phyloP scores from a whole-genome alignment of 2,797 vertebrate species.

The Pipistrellus nathusii region DNA sequence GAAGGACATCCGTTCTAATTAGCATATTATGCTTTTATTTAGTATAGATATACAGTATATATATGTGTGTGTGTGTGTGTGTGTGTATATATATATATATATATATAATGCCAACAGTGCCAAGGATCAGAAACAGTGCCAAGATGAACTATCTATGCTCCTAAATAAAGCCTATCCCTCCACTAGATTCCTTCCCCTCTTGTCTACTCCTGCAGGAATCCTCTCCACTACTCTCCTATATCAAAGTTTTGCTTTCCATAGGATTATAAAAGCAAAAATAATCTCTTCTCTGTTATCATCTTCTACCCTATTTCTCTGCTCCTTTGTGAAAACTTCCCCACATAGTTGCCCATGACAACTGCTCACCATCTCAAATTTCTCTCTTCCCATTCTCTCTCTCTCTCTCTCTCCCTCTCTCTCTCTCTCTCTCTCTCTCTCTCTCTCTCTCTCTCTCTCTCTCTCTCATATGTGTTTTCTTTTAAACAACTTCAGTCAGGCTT shows the following conservation, averaged over 20 bases:
- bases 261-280: slow-evolving; percentile 10
- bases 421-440: background rate
- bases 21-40: too few relatives aligned
- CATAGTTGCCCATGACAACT: background rate
- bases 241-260: slow-evolving; percentile 2
- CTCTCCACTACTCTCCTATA: background rate
- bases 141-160: background rate
- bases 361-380: background rate
- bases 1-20: too few relatives aligned
- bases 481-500: background rate
- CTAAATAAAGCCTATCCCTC: background rate
- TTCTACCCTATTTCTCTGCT: background rate
- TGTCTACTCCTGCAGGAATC: background rate
- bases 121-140: background rate
- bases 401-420: too few relatives aligned
- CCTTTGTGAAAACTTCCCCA: background rate
- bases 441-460: background rate
- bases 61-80: too few relatives aligned
- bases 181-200: background rate
- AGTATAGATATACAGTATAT: too few relatives aligned
- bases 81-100: too few relatives aligned
- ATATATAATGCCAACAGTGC: background rate
- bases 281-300: background rate
- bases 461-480: background rate
- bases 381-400: background rate